Percentiles rank a stretch among this genome's conserved stretches.
Conservation (phyloP, 2,888 invertebrate genomes). For the Formica aserva region DNA sequence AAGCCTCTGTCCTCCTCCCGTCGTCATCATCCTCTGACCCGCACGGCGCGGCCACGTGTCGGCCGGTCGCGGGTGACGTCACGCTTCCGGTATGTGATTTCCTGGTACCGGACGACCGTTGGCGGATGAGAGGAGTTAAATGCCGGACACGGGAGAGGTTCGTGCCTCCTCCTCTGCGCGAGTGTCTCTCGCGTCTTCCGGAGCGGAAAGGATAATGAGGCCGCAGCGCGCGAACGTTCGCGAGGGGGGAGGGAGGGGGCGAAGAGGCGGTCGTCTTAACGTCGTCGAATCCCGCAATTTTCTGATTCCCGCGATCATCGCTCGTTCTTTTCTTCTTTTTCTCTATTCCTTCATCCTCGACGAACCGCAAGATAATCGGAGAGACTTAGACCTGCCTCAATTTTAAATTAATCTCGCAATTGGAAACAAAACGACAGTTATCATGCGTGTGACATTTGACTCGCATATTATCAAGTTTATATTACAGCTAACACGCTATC, state of each 20-base stretch:
- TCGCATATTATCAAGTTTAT: constrained; percentile 25
- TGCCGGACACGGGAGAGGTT: constrained; percentile 70
- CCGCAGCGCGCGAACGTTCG: neutral
- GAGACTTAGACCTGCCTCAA: constrained; percentile 2
- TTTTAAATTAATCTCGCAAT: constrained; percentile 2
- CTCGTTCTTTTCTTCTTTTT: neutral
- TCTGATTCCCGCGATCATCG: neutral
- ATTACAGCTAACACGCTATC: constrained; percentile 2
- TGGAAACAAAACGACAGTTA: neutral
- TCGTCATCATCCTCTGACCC: constrained; percentile 58
- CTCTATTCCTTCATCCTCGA: too few species aligned
- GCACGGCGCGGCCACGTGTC: constrained; percentile 68
- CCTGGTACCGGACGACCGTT: constrained; percentile 75
- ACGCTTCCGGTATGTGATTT: constrained; percentile 76
- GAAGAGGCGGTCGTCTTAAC: neutral
- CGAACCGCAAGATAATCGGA: neutral
- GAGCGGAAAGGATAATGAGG: constrained; percentile 53
- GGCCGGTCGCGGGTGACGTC: constrained; percentile 67
- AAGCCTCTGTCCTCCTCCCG: neutral
- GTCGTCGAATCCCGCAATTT: neutral
- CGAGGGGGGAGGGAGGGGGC: neutral
- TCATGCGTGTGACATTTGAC: constrained; percentile 30
- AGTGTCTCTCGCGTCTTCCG: constrained; percentile 50
- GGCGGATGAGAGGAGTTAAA: constrained; percentile 76
- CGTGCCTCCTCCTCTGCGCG: constrained; percentile 47